Evolutionary conservation across 2,888 invertebrate genomes (phyloP).

Genomic region (Cetonia aurata): DNA sequence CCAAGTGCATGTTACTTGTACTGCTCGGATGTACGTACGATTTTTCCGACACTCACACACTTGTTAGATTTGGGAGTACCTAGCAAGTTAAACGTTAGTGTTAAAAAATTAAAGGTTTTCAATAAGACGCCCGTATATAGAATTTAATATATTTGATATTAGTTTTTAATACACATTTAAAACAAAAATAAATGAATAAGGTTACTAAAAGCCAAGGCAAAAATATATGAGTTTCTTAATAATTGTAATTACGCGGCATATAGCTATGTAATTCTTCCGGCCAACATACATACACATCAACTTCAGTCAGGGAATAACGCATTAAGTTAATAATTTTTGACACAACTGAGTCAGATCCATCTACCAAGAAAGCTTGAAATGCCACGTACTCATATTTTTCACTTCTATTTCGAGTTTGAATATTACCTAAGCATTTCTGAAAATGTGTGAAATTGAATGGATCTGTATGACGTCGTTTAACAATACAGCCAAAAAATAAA

Average conservation of each 20-base stretch:
- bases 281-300: constrained; percentile 59
- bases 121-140: too few species aligned
- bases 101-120: too few species aligned
- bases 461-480: constrained; percentile 50
- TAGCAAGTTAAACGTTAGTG: too few species aligned
- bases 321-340: constrained; percentile 61
- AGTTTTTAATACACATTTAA: too few species aligned
- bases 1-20: too few species aligned
- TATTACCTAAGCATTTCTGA: constrained; percentile 51
- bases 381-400: constrained; percentile 52
- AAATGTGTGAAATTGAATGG: constrained; percentile 52
- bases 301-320: constrained; percentile 54
- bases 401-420: constrained; percentile 50
- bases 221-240: too few species aligned
- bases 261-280: constrained; percentile 44
- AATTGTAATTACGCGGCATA: constrained; percentile 33
- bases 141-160: too few species aligned
- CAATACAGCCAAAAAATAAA: constrained; percentile 56
- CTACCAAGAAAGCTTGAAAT: constrained; percentile 54
- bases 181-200: too few species aligned
- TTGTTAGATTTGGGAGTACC: too few species aligned
- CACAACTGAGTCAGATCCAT: constrained; percentile 54
- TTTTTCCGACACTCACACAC: too few species aligned
- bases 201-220: too few species aligned
- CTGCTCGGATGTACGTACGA: too few species aligned